Evolutionary conservation across 1,140 invertebrate genomes (phyloP), one percentile per base, ranked within the genome.

Genomic region (Planococcus citri): DNA sequence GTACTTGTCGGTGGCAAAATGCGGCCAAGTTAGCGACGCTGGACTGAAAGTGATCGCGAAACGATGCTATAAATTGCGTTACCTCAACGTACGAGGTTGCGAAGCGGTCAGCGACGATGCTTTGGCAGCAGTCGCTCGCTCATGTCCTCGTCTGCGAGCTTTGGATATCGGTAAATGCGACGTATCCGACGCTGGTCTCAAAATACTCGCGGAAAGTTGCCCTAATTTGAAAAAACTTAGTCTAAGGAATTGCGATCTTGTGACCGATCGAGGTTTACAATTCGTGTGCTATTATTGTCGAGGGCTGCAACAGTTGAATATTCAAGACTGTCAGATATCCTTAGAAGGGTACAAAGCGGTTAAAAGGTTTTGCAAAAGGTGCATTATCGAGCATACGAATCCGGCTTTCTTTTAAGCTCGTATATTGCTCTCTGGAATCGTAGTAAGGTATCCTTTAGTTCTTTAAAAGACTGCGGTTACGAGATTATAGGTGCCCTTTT

Each of bases 371-470:
- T 95, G 92, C 77, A 89, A 91, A 74, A 80, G 89, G 73, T 95
- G 92, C 78, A 88, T 95, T 69, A 95, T 95, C 73, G 92, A 95
- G 78, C 92, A 96, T 75, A 95, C 92, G 0, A 95, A 96, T 80
- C 92, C 92, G 60, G 92, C 90, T 25, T 94, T 96, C 78, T 94
- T 86, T 79, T 92, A 75, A 74, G 17, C 24, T 14, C 22, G 2
- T 29, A 6, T 12, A 33, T 33, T 33, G 29, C 29, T 33, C n/a
- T n/a, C n/a, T n/a, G n/a, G n/a, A n/a, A n/a, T n/a, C n/a, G n/a
- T n/a, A n/a, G n/a, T n/a, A n/a, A n/a, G n/a, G n/a, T n/a, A n/a
- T n/a, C n/a, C n/a, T n/a, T n/a, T n/a, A n/a, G n/a, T n/a, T n/a
- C n/a, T n/a, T n/a, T n/a, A n/a, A n/a, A n/a, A n/a, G n/a, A n/a